Percentiles rank a stretch among this genome's conserved stretches.
Conservation (phyloP, 2,797 vertebrate genomes). For the Crenuchus spilurus region DNA sequence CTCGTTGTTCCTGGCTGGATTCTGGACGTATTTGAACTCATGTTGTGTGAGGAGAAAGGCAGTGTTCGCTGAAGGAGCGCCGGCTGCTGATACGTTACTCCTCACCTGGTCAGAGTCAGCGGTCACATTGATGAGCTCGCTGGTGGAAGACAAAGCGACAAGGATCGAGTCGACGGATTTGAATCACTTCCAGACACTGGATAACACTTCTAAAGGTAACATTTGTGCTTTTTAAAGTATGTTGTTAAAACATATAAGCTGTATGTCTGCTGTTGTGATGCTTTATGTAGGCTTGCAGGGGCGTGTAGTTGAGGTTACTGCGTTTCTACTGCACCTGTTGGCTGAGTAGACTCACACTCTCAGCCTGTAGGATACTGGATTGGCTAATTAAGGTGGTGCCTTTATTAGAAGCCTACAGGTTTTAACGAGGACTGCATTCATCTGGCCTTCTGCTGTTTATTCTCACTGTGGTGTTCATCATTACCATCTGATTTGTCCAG, state of each 20-base stretch:
- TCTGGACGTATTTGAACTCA: conserved; percentile 44
- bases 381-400: neutral
- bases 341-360: neutral
- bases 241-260: neutral
- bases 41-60: neutral
- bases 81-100: neutral
- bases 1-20: conserved; percentile 46
- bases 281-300: neutral
- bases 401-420: neutral
- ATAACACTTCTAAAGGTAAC: conserved; percentile 63
- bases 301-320: neutral
- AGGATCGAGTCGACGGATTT: conserved; percentile 49
- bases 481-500: too few species aligned
- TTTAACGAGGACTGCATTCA: neutral
- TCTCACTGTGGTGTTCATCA: too few species aligned
- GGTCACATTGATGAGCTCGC: conserved; percentile 43
- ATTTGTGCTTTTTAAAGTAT: neutral
- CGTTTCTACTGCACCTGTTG: conserved; percentile 2
- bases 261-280: neutral
- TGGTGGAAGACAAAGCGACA: conserved; percentile 60
- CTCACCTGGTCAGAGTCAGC: neutral
- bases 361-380: neutral
- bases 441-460: too few species aligned
- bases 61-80: conserved; percentile 33
- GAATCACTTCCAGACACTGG: conserved; percentile 50